A percentile compares a stretch with the other conserved stretches of the same genome.
Evolutionary conservation across 2,888 invertebrate species (phyloP).

Genomic region (Megastigmus dorsalis): DNA sequence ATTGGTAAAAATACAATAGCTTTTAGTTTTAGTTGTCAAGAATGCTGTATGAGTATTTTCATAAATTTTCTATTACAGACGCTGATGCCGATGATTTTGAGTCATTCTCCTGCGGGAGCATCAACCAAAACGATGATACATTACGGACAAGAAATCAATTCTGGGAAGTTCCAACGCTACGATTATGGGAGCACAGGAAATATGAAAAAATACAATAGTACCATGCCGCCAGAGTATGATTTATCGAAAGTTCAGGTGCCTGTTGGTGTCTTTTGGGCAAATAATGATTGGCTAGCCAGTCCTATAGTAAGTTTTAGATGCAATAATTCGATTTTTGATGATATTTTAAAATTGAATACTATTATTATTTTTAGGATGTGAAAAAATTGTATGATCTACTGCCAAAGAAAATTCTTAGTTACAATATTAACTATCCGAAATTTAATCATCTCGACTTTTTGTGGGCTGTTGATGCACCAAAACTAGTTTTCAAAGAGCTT

Average conservation of each 20-base stretch:
- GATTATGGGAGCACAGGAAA: constrained; percentile 82
- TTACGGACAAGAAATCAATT: constrained; percentile 80
- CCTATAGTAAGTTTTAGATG: constrained; percentile 73
- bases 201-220: constrained; percentile 77
- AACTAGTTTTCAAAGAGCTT: constrained; percentile 78
- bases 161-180: constrained; percentile 80
- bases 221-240: constrained; percentile 80
- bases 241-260: constrained; percentile 79
- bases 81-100: constrained; percentile 81
- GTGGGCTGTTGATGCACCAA: constrained; percentile 80
- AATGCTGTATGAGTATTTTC: too few species aligned
- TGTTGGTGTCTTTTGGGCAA: constrained; percentile 80
- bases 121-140: constrained; percentile 84
- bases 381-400: constrained; percentile 76
- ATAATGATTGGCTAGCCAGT: constrained; percentile 85
- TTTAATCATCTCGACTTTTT: constrained; percentile 87
- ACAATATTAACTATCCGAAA: constrained; percentile 78
- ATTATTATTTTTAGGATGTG: constrained; percentile 76
- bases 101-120: constrained; percentile 84
- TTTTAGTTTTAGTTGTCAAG: too few species aligned
- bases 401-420: constrained; percentile 76
- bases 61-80: constrained; percentile 60
- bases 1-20: too few species aligned
- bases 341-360: neutral
- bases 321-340: neutral